Evolutionary conservation across 2,888 invertebrate species (phyloP).

Genomic region (Gerris lacustris): DNA sequence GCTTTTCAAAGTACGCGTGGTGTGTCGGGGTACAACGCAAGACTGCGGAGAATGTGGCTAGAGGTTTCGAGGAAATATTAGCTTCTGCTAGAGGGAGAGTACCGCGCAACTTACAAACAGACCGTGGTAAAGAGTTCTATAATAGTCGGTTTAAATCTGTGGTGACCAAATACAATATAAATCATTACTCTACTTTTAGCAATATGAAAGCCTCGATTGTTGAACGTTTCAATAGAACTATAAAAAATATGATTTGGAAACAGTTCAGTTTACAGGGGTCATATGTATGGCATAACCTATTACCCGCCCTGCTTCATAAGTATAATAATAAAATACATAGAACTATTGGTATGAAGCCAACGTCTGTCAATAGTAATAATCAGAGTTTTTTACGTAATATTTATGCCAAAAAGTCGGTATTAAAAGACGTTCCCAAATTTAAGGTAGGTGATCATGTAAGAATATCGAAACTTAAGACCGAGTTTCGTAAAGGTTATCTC

Average conservation of each 20-base stretch:
- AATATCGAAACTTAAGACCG: constrained; percentile 32
- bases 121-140: constrained; percentile 33
- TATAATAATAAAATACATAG: no score
- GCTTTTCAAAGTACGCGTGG: no score
- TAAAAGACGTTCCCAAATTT: constrained; percentile 32
- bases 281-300: constrained; percentile 29
- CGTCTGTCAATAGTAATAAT: constrained; percentile 28
- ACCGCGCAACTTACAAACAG: no score
- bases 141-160: constrained; percentile 30
- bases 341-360: constrained; percentile 35
- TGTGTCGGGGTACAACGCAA: no score
- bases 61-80: no score
- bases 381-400: constrained; percentile 9
- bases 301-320: constrained; percentile 24
- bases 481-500: constrained; percentile 35
- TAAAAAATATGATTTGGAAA: constrained; percentile 28
- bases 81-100: no score
- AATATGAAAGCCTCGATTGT: constrained; percentile 32
- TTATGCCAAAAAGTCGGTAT: neutral
- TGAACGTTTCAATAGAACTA: constrained; percentile 31
- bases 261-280: constrained; percentile 18
- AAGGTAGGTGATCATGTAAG: constrained; percentile 34
- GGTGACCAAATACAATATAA: constrained; percentile 28
- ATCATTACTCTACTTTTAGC: constrained; percentile 25
- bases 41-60: no score